These are phyloP conservation scores for Dichetophora obliterata DNA, from an alignment of 2,888 invertebrate species.

Conservation along the genomic window DNA sequence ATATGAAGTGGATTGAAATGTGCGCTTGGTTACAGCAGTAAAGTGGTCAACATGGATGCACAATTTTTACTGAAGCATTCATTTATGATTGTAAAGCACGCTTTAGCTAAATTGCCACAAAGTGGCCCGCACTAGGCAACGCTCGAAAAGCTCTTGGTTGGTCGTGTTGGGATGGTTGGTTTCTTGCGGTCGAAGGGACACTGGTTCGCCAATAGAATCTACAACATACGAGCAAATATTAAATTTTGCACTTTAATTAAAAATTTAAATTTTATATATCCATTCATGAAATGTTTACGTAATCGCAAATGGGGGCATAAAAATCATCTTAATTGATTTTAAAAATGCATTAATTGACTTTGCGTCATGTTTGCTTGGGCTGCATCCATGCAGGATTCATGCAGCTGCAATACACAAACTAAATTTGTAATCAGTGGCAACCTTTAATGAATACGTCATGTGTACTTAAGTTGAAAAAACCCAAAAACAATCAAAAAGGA, in stretches of 20 bases:
- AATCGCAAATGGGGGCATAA: background rate
- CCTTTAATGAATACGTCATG: background rate
- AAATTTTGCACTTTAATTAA: constrained; percentile 27
- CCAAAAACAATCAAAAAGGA: too few relatives aligned
- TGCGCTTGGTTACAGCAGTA: constrained; percentile 51
- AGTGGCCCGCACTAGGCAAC: constrained; percentile 37
- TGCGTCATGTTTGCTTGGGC: constrained; percentile 21
- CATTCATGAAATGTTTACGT: constrained; percentile 8
- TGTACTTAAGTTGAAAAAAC: too few relatives aligned
- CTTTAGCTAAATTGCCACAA: constrained; percentile 46
- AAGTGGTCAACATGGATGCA: constrained; percentile 42
- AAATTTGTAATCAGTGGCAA: background rate
- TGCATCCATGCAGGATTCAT: background rate
- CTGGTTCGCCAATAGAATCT: background rate
- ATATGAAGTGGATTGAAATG: constrained; percentile 45
- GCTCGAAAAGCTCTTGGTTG: constrained; percentile 21
- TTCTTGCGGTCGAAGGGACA: constrained; percentile 21
- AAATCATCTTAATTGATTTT: constrained; percentile 67
- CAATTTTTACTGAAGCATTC: constrained; percentile 33
- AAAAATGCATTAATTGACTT: constrained; percentile 63
- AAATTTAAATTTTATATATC: constrained; percentile 19
- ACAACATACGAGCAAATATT: constrained; percentile 9
- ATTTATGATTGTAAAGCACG: constrained; percentile 29
- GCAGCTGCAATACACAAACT: background rate
- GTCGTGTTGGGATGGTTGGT: background rate